Evolutionary conservation across 2,797 vertebrate genomes (phyloP).

Genomic region (Percopsis omiscomaycus): DNA sequence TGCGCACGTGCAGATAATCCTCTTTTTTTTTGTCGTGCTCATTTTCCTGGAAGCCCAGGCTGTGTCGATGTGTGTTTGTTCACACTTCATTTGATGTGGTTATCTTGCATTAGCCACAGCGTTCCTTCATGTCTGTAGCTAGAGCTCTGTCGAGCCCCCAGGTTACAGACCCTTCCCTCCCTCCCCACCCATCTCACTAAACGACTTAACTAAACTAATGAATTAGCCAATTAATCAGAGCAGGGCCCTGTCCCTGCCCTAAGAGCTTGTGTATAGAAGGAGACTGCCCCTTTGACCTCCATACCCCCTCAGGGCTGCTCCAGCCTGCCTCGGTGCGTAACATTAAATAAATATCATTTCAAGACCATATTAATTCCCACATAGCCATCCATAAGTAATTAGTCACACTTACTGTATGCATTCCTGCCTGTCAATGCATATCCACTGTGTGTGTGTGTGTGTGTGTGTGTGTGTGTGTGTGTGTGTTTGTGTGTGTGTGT

Average conservation of each 20-base stretch:
- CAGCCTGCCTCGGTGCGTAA: slow-evolving; percentile 72
- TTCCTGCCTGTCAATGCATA: slow-evolving; percentile 58
- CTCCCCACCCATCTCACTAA: slow-evolving; percentile 70
- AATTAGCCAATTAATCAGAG: slow-evolving; percentile 85
- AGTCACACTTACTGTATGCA: slow-evolving; percentile 71
- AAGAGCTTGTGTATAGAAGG: slow-evolving; percentile 81
- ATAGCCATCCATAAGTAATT: slow-evolving; percentile 76
- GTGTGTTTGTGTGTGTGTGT: neutral
- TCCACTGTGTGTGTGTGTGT: slow-evolving; percentile 4
- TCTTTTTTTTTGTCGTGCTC: slow-evolving; percentile 35
- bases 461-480: neutral
- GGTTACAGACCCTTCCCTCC: slow-evolving; percentile 70
- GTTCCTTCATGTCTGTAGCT: slow-evolving; percentile 60
- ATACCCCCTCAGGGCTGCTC: slow-evolving; percentile 73
- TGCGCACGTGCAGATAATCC: slow-evolving; percentile 21
- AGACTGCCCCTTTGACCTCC: slow-evolving; percentile 76
- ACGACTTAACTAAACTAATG: slow-evolving; percentile 81
- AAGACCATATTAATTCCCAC: slow-evolving; percentile 75
- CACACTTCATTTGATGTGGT: slow-evolving; percentile 74
- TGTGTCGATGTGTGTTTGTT: slow-evolving; percentile 53
- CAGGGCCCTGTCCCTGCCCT: slow-evolving; percentile 74
- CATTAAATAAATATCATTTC: slow-evolving; percentile 82
- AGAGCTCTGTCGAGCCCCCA: slow-evolving; percentile 58
- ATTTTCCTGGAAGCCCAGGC: slow-evolving; percentile 49
- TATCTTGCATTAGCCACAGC: slow-evolving; percentile 70